Base-by-base conservation (phyloP, 2,797 vertebrate species). In the Anguilla obscura region DNA sequence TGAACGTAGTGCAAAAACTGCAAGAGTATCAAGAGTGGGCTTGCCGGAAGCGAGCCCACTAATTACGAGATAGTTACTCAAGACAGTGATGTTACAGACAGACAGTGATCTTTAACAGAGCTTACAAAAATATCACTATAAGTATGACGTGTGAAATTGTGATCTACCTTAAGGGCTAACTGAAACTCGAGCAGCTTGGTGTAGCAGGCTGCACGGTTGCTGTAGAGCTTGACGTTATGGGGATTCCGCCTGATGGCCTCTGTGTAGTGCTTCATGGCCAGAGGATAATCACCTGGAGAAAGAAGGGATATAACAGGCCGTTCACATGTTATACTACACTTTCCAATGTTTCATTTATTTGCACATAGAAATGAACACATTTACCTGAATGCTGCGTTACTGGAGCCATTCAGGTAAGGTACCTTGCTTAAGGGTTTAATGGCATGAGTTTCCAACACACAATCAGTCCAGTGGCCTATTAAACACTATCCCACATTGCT, bases 221-320 rank as follows among this genome's bases (percentile, higher is more conserved):
- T 99, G 93, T 98, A 99, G 71, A 99, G 96, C 93, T 99, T 98
- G 86, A 97, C 98, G 90, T 99, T 98, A 1, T 90, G 88, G 0
- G 98, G 98, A 92, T 98, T 98, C 92, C 98, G 97, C 85, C 96
- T 97, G 91, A 99, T 98, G 89, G 98, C 98, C 94, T 99, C 98
- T 0, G 95, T 94, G 92, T 99, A 99, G 93, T 99, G 98, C 92
- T 96, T 98, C 98, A 98, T 97, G 86, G 98, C 98, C 92, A 96
- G 90, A 0, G 98, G 98, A 66, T 98, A 99, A 90, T 98, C 98
- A 89, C 98, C 98, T 98, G 90, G 60, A 80, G 63, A 50, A 82
- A 50, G 79, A 50, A 24, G 18, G 7, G 24, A 66, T 27, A n/a
- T 66, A 69, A 45, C 18, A 82, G 45, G 21, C 33, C 24, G 21